Base-by-base conservation (phyloP, 2,797 vertebrate genomes). In the Lithobates sylvaticus region DNA sequence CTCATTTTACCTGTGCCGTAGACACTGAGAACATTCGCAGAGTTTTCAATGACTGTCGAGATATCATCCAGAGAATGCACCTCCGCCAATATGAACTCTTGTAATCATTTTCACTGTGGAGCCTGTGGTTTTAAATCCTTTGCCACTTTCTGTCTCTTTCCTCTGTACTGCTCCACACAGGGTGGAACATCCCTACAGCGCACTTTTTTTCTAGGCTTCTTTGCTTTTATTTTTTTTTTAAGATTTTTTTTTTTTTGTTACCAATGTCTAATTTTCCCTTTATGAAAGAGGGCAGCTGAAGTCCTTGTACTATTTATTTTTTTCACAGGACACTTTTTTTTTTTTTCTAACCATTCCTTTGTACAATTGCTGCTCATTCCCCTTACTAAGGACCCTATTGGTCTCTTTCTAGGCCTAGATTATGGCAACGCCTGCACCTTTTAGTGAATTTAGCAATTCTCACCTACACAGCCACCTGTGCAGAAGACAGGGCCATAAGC, bases 51-150 rank as follows among this genome's bases (percentile, higher is more conserved):
- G 97, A 99, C 94, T 99, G 97, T 86, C 97, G 97, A 8, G 98
- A 99, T 94, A 99, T 99, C 94, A 99, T 99, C 89, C 97, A 99
- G 90, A 93, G 98, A 78, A 99, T 99, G 97, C 98, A 99, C 84
- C 96, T 99, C 88, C 95, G 97, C 78, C 97, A 99, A 93, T 99
- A 99, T 10, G 97, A 99, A 94, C 97, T 99, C 88, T 96, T 99
- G 93, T 99, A 96, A 97, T 93, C 93, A 94, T 92, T 84, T 86
- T 88, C 81, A 86, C 91, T 89, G 79, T 91, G 90, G 91, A 92
- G 92, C 92, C 94, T 94, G 93, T 93, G 91, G 93, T 94, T 94
- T 95, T 94, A 93, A 93, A 94, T 90, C 88, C 93, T 94, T 93
- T 94, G 94, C 87, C 91, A 88, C 84, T 88, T 76, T 85, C 87